phyloP scores from a whole-genome alignment of 2,888 invertebrate species.

The Drosophila neoperkinsi region DNA sequence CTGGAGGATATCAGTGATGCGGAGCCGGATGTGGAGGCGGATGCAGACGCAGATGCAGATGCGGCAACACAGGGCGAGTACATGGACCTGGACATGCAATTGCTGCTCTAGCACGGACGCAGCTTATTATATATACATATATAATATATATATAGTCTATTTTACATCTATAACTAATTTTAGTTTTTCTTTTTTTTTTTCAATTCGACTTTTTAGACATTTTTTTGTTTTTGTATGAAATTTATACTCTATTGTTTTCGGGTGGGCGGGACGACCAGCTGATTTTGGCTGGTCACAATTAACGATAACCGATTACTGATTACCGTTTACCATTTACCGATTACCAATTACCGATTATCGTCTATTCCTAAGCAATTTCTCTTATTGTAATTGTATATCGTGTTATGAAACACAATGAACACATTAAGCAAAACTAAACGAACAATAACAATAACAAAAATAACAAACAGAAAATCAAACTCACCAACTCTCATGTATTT shows the following conservation, averaged over 20 bases:
- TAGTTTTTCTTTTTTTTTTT: conserved; percentile 19
- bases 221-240: conserved; percentile 16
- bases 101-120: conserved; percentile 51
- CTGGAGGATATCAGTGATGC: conserved; percentile 69
- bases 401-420: conserved; percentile 45
- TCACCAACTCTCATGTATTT: conserved; percentile 84
- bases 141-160: conserved; percentile 19
- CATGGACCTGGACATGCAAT: conserved; percentile 50
- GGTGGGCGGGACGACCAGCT: conserved; percentile 38
- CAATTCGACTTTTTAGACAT: conserved; percentile 3
- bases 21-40: conserved; percentile 26
- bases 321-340: conserved; percentile 17
- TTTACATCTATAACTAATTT: conserved; percentile 11
- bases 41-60: neutral
- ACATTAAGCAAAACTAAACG: conserved; percentile 15
- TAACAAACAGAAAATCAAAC: conserved; percentile 72
- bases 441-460: conserved; percentile 14
- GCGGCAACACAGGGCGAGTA: conserved; percentile 31
- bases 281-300: conserved; percentile 14
- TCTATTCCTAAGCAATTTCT: conserved; percentile 39
- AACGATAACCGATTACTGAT: conserved; percentile 18
- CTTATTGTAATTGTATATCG: conserved; percentile 46
- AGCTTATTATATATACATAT: conserved; percentile 21
- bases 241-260: conserved; percentile 11
- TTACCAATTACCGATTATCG: conserved; percentile 31